Base-by-base conservation (phyloP, 1,140 invertebrate species). In the Micrasema minimum region DNA sequence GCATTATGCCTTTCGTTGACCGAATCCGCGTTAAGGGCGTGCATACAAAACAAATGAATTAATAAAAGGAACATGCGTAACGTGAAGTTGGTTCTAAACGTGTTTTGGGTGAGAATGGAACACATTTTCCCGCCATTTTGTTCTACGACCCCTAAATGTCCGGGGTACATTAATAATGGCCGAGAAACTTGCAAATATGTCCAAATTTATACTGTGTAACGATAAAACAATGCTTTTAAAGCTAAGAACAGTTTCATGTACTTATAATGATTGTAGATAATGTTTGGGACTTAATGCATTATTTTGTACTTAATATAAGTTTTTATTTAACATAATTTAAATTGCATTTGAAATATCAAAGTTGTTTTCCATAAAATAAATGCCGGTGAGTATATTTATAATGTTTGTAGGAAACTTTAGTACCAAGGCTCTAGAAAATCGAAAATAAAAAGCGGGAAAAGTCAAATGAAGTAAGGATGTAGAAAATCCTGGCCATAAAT, bases 401-500 rank as follows among this genome's bases (percentile, higher is more conserved):
- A n/a, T n/a, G n/a, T n/a, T n/a, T n/a, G n/a, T n/a, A n/a, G n/a
- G n/a, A n/a, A n/a, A n/a, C n/a, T n/a, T n/a, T 31, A 4, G 26
- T 7, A 7, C 26, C 26, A 31, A 31, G 7, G 26, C 26, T 31
- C 7, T 31, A 31, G 12, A n/a, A 45, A 14, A 45, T 14, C 43
- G 43, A 48, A 20, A 9, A 48, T 48, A 48, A 48, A 48, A 14
- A 9, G 9, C 45, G 18, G 45, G 6, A 51, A 51, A 38, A 53
- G 26, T 23, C 48, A 43, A 53, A 67, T 41, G 41, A 38, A 67
- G n/a, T 38, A 53, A 31, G 65, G 37, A 20, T 37, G 50, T 45
- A 70, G 59, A 70, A 70, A 70, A 70, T 53, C 43, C 46, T n/a
- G 35, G 45, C 18, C n/a, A 53, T 70, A 70, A 70, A 70, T 70